phyloP scores from a whole-genome alignment of 2,888 invertebrate species.

The Papilio gigon region DNA sequence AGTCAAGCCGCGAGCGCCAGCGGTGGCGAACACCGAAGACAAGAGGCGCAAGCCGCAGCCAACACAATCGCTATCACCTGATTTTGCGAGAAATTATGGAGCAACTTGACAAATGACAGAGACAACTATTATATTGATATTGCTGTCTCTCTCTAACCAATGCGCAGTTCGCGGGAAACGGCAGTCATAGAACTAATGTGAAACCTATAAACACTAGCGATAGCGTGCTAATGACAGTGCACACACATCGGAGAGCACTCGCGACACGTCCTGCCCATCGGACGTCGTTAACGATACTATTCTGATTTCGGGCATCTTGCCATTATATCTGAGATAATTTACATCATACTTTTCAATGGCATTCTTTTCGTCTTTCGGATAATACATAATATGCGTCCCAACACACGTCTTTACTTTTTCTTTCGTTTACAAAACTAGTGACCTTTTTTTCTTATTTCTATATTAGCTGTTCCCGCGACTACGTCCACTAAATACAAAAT shows the following conservation, averaged over 20 bases:
- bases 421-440: background rate
- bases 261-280: slow-evolving; percentile 40
- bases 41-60: slow-evolving; percentile 1
- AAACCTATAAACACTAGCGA: slow-evolving; percentile 50
- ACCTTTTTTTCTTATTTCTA: background rate
- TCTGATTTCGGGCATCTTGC: slow-evolving; percentile 53
- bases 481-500: too few species aligned
- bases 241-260: slow-evolving; percentile 17
- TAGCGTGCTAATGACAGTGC: slow-evolving; percentile 17
- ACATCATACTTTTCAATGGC: slow-evolving; percentile 40
- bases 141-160: slow-evolving; percentile 47
- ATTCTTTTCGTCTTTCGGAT: slow-evolving; percentile 14
- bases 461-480: too few species aligned
- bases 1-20: slow-evolving; percentile 1
- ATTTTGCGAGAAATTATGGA: slow-evolving; percentile 53
- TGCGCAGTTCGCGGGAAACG: slow-evolving; percentile 45
- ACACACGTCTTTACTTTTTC: slow-evolving; percentile 14
- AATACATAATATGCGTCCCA: background rate
- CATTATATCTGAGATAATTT: slow-evolving; percentile 44
- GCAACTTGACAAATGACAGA: slow-evolving; percentile 35
- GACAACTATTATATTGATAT: slow-evolving; percentile 2
- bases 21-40: background rate
- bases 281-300: slow-evolving; percentile 48
- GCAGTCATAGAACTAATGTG: background rate
- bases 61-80: slow-evolving; percentile 56